Conservation (phyloP, 2,797 vertebrate genomes). For the Enoplosus armatus region DNA sequence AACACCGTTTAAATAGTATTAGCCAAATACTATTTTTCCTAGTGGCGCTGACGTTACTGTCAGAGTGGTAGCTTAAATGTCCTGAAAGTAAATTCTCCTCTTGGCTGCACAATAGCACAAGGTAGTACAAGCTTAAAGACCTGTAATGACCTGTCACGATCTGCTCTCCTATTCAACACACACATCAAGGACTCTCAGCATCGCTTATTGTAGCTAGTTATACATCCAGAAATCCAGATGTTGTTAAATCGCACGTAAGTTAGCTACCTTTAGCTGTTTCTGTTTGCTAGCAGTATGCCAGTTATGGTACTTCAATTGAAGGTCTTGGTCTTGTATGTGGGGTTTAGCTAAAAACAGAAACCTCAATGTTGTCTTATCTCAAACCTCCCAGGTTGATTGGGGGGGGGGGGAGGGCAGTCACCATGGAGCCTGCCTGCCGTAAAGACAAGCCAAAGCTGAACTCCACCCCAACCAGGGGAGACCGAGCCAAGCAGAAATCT, state of each 20-base stretch:
- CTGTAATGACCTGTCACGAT: not conserved
- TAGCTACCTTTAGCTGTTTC: no score
- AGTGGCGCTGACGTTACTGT: no score
- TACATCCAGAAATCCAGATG: not conserved
- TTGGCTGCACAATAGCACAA: not conserved
- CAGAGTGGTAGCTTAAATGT: not conserved
- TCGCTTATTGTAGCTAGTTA: not conserved
- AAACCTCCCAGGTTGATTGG: not conserved
- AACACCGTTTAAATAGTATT: not conserved
- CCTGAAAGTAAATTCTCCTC: not conserved
- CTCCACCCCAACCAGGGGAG: constrained; percentile 89
- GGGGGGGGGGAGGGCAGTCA: not conserved
- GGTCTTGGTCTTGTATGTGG: accelerated
- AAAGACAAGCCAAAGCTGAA: constrained; percentile 91
- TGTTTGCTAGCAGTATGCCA: not conserved
- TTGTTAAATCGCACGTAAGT: no score
- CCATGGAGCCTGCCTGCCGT: constrained; percentile 90
- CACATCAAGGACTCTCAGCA: not conserved
- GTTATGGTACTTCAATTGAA: not conserved
- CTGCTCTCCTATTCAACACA: not conserved
- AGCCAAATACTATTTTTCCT: no score
- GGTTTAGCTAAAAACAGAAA: no score
- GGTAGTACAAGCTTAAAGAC: not conserved
- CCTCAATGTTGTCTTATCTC: no score
- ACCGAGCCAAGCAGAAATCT: constrained; percentile 91